These are phyloP conservation scores for Holacanthella duospinosa DNA, from an alignment of 2,888 invertebrate genomes.

Conservation along the genomic window DNA sequence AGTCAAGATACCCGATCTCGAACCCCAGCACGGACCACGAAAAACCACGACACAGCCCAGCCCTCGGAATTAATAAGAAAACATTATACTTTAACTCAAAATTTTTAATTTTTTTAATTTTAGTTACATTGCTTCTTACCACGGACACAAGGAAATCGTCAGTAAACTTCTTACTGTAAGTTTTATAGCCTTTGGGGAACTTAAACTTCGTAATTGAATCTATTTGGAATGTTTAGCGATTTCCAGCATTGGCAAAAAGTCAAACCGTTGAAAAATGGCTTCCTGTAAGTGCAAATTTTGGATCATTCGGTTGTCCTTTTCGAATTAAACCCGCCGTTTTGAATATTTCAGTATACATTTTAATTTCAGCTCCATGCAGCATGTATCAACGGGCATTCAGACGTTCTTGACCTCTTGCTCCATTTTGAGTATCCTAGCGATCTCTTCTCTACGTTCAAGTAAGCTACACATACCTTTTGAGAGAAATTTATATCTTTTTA, in stretches of 20 bases:
- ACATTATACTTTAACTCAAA: too few species aligned
- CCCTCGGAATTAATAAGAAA: too few species aligned
- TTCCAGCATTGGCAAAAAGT: slow-evolving; percentile 72
- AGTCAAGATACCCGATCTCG: too few species aligned
- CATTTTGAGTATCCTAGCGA: slow-evolving; percentile 65
- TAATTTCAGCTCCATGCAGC: slow-evolving; percentile 91
- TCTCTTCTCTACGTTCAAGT: slow-evolving; percentile 53
- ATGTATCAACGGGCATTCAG: slow-evolving; percentile 73
- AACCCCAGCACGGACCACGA: too few species aligned
- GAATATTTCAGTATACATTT: too few species aligned
- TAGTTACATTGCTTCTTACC: slow-evolving; percentile 83
- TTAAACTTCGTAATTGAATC: too few species aligned
- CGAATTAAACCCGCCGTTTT: too few species aligned
- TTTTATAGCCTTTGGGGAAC: too few species aligned
- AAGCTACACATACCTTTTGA: slow-evolving; percentile 11
- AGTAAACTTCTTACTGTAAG: slow-evolving; percentile 56
- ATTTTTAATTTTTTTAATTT: too few species aligned
- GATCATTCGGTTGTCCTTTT: too few species aligned
- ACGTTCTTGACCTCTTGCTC: slow-evolving; percentile 65
- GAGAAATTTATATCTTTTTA: slow-evolving; percentile 16
- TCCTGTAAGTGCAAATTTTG: too few species aligned
- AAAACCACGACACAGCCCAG: too few species aligned
- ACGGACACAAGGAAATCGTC: slow-evolving; percentile 68
- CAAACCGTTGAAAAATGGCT: slow-evolving; percentile 85
- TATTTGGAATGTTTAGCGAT: slow-evolving; percentile 52